phyloP scores from a whole-genome alignment of 2,888 invertebrate genomes.

The Metacarcinus magister region DNA sequence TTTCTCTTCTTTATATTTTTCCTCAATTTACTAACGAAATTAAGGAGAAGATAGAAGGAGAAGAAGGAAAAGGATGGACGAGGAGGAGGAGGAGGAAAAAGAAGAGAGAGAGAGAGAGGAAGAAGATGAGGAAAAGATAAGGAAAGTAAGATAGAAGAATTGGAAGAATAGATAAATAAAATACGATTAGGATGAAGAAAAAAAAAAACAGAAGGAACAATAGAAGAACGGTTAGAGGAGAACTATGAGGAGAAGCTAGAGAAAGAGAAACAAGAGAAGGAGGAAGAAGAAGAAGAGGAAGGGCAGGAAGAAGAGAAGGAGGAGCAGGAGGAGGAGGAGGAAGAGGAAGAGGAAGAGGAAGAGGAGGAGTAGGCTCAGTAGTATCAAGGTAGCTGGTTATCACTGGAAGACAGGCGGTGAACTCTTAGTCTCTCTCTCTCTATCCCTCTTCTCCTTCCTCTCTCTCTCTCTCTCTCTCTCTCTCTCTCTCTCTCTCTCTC shows the following conservation, averaged over 20 bases:
- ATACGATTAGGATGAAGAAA: not conserved
- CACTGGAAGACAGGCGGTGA: not conserved
- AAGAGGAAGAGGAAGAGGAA: not conserved
- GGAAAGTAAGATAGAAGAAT: not conserved
- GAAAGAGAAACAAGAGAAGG: not conserved
- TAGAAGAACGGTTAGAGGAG: not conserved
- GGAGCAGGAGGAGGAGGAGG: not conserved
- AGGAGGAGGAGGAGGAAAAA: not conserved
- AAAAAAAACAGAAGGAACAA: not conserved
- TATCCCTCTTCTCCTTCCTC: not conserved
- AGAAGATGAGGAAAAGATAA: not conserved
- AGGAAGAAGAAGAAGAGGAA: not conserved
- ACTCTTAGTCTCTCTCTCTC: not conserved
- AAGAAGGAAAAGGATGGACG: not conserved
- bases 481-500: not conserved
- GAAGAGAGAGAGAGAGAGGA: not conserved
- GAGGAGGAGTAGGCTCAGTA: not conserved
- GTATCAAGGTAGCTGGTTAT: not conserved
- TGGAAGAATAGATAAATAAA: not conserved
- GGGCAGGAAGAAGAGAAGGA: not conserved
- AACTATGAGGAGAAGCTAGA: no score
- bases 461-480: not conserved
- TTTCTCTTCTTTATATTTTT: no score
- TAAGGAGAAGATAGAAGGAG: not conserved
- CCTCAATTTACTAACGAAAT: no score